Evolutionary conservation across 2,113 vertebrate species (phyloP), one percentile per base, ranked within the genome.

Genomic region (Lophotis ruficrista): DNA sequence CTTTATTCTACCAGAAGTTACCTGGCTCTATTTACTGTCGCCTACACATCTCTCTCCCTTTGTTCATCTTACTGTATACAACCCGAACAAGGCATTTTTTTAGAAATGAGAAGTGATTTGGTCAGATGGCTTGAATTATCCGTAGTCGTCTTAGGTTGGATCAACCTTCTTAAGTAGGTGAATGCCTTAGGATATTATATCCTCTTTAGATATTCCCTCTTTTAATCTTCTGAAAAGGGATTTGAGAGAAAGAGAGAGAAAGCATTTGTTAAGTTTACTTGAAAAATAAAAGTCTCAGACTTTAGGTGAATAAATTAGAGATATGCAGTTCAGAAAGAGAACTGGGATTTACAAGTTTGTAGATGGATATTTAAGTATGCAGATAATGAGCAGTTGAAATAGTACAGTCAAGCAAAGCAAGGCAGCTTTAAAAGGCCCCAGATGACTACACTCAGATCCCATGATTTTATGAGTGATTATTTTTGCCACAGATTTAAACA

Each of bases 401-500:
- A 48, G 43, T 50, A 54, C 47, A 91, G 87, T 27, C 15, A 17
- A 87, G 75, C 33, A 84, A 77, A 94, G 61, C 62, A 89, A 88
- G 28, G 69, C 45, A 86, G 48, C 64, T 84, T 89, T 94, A 83
- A 91, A 88, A 95, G 64, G 47, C 11, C 50, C 45, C 90, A 79
- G 60, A 58, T 31, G 48, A 72, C 82, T 86, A 54, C 68, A 71
- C 56, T 79, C 61, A 84, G 22, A 93, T 84, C 57, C 80, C 60
- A 65, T 3, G 4, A 72, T 87, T 96, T 90, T 94, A 91, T 77
- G 35, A 95, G 60, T 53, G 61, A 83, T 87, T 85, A 31, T 78
- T 94, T 95, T 73, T 93, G 69, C 62, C 24, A 76, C 45, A 84
- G 48, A 90, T 75, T 95, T 60, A 91, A 96, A 96, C 45, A 57